Percentiles rank a stretch among this genome's conserved stretches.
Conservation (phyloP, 2,113 vertebrate species). For the Amphiprion percula region DNA sequence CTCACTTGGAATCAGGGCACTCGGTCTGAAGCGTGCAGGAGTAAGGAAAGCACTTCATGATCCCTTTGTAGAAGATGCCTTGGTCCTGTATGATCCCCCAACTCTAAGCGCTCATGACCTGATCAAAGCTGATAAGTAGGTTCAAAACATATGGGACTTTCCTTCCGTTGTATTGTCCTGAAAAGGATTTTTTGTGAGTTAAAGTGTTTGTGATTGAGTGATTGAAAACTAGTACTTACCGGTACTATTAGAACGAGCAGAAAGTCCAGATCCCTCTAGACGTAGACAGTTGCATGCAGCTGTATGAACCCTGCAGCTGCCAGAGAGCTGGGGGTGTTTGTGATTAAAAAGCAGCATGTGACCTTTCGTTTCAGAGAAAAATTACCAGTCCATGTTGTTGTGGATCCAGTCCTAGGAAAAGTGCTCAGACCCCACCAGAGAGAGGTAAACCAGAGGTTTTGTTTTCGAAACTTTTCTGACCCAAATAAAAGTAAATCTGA, state of each 20-base stretch:
- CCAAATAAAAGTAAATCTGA: not conserved
- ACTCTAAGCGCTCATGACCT: slow-evolving; percentile 90
- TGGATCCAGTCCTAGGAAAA: slow-evolving; percentile 94
- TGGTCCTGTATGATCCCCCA: slow-evolving; percentile 93
- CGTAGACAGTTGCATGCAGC: not conserved
- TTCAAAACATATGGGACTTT: slow-evolving; percentile 26
- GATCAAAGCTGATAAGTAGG: slow-evolving; percentile 96
- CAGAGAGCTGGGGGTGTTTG: not conserved
- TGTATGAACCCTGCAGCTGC: too few relatives aligned
- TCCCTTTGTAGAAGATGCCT: slow-evolving; percentile 92
- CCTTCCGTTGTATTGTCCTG: not conserved
- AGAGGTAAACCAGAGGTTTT: slow-evolving; percentile 86
- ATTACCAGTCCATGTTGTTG: slow-evolving; percentile 94
- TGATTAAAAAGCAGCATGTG: not conserved
- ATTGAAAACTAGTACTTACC: not conserved
- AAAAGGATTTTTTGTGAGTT: not conserved
- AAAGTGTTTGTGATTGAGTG: not conserved
- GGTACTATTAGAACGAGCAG: too few relatives aligned
- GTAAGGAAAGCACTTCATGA: slow-evolving; percentile 92
- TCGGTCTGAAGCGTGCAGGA: slow-evolving; percentile 92
- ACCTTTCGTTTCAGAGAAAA: slow-evolving; percentile 85
- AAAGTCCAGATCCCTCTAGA: not conserved
- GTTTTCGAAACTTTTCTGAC: not conserved
- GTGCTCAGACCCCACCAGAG: slow-evolving; percentile 96
- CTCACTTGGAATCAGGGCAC: slow-evolving; percentile 87